phyloP scores from a whole-genome alignment of 2,888 invertebrate species.

The Merodon equestris region DNA sequence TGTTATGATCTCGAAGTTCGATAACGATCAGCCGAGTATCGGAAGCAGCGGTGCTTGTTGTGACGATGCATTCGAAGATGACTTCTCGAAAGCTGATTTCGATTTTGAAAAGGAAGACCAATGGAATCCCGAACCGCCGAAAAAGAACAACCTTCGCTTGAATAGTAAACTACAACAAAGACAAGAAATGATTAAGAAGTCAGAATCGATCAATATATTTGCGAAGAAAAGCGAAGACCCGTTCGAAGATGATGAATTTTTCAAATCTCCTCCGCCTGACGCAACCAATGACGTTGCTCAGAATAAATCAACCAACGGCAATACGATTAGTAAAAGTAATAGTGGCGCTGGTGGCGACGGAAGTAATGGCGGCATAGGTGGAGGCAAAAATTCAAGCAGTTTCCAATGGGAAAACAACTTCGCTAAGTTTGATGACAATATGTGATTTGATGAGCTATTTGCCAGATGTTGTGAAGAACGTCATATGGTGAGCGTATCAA shows the following conservation, averaged over 20 bases:
- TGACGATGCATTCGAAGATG: constrained; percentile 80
- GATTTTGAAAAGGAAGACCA: constrained; percentile 78
- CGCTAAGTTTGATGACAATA: constrained; percentile 79
- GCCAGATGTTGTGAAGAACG: constrained; percentile 67
- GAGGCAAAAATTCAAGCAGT: constrained; percentile 59
- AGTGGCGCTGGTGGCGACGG: constrained; percentile 26
- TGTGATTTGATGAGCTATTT: constrained; percentile 78
- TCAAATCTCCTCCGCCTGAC: constrained; percentile 79
- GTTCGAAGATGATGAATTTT: constrained; percentile 93
- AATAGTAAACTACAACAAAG: constrained; percentile 77
- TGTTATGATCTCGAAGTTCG: constrained; percentile 81
- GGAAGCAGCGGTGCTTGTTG: constrained; percentile 42
- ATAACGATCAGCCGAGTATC: constrained; percentile 72
- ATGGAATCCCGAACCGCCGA: constrained; percentile 72
- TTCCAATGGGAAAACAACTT: constrained; percentile 79
- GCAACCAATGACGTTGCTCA: constrained; percentile 36
- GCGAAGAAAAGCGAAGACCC: constrained; percentile 92
- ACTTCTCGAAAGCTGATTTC: constrained; percentile 80
- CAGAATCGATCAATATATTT: constrained; percentile 94
- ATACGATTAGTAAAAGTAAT: constrained; percentile 33
- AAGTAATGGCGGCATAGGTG: constrained; percentile 9
- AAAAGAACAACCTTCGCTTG: constrained; percentile 75
- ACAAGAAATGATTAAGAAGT: constrained; percentile 88
- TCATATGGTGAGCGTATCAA: constrained; percentile 58
- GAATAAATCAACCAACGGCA: constrained; percentile 51